Evolutionary conservation across 2,797 vertebrate genomes (phyloP).

Genomic region (Sebastes nivosus): DNA sequence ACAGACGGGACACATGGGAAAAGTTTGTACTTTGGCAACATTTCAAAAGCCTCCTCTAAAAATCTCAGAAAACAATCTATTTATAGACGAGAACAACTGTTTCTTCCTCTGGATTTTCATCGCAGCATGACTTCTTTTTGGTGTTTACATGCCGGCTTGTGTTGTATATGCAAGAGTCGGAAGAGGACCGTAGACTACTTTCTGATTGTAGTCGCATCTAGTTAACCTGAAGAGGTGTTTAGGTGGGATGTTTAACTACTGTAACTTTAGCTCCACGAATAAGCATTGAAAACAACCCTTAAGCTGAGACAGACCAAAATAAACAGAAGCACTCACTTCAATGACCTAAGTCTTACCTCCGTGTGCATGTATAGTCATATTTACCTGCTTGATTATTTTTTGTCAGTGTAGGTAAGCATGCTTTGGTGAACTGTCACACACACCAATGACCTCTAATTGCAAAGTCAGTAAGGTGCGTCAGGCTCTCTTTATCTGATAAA

Average conservation of each 20-base stretch:
- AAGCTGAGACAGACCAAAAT: slow-evolving; percentile 2
- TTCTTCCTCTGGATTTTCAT: slow-evolving; percentile 37
- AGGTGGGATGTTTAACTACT: not conserved
- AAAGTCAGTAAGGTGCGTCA: slow-evolving; percentile 51
- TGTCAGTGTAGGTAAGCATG: slow-evolving; percentile 11
- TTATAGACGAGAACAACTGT: slow-evolving; percentile 52
- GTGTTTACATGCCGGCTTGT: slow-evolving; percentile 33
- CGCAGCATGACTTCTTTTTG: not conserved
- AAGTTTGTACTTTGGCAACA: slow-evolving; percentile 40
- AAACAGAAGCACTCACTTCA: slow-evolving; percentile 20
- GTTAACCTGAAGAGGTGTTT: slow-evolving; percentile 21
- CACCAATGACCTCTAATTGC: slow-evolving; percentile 53
- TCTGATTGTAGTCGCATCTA: not conserved
- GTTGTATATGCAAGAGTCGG: not conserved
- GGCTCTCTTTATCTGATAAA: slow-evolving; percentile 65
- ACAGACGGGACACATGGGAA: slow-evolving; percentile 50
- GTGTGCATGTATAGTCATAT: too few species aligned
- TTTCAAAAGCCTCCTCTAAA: slow-evolving; percentile 15
- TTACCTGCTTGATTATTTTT: not conserved
- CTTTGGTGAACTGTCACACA: slow-evolving; percentile 37
- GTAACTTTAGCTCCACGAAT: not conserved
- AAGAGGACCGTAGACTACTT: not conserved
- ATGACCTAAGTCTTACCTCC: not conserved
- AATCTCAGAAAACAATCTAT: slow-evolving; percentile 47
- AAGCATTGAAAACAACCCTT: slow-evolving; percentile 26